Evolutionary conservation across 2,888 invertebrate genomes (phyloP), one percentile per base, ranked within the genome.

Genomic region (Tridacna gigas): DNA sequence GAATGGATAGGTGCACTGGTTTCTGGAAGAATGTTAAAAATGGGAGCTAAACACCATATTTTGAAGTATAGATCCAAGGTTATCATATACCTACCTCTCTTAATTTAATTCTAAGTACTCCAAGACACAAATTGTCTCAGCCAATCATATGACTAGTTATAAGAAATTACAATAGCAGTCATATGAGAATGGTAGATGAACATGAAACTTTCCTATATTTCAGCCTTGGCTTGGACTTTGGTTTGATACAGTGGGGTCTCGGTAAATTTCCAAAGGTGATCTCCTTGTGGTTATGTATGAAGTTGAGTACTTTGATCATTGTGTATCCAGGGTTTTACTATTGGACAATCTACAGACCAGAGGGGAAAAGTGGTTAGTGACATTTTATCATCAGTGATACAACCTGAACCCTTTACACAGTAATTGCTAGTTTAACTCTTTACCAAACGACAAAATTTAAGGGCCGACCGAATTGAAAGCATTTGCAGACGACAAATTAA

Each of bases 201-300:
- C 7, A 7, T 7, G 7, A 37, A 37, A 37, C 37, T 37, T 37
- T 37, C 7, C 37, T 37, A 37, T 37, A 28, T 86, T 90, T 61
- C 91, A 95, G 95, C 75, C 80, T 94, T 22, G 92, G 91, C 48
- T 91, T 96, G 61, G 96, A 97, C 47, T 95, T 97, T 82, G 95
- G 95, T 48, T 95, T 97, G 13, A 96, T 97, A 75, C 93, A 93
- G 60, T 94, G 93, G 86, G 96, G 96, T 0, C 96, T 97, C 88
- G 96, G 96, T 20, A 96, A 96, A 84, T 95, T 97, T 51, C 95
- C 96, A 74, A 94, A 95, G 77, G 96, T 96, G 0, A 91, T 96
- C 73, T 91, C 94, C 2, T 93, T 96, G 71, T 97, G 97, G 95
- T 96, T 91, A 66, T 91, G 91, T 74, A 95, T 95, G 95, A 92